phyloP scores from a whole-genome alignment of 1,140 invertebrate genomes.

The Drosophila repletoides region DNA sequence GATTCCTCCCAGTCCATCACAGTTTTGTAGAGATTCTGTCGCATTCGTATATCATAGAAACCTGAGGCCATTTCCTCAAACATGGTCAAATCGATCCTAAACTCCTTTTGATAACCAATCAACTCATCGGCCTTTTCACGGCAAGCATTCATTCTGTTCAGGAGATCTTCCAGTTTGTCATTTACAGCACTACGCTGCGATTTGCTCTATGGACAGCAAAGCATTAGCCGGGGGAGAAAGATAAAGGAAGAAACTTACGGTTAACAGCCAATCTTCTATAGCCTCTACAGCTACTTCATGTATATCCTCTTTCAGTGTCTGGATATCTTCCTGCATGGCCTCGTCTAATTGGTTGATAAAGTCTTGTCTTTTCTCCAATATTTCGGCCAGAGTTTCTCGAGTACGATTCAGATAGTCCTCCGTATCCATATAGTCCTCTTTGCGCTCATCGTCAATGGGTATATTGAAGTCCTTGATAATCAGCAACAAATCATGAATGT shows the following conservation, averaged over 20 bases:
- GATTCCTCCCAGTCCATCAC: constrained; percentile 87
- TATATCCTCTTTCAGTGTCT: constrained; percentile 83
- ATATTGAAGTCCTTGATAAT: constrained; percentile 89
- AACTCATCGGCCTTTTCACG: constrained; percentile 87
- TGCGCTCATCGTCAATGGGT: constrained; percentile 85
- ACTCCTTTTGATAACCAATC: constrained; percentile 87
- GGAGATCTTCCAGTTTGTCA: constrained; percentile 85
- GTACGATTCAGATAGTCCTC: constrained; percentile 83
- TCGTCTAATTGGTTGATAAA: constrained; percentile 84
- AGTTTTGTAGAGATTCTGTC: constrained; percentile 90
- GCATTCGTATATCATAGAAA: constrained; percentile 89
- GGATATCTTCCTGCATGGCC: constrained; percentile 84
- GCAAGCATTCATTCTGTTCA: constrained; percentile 85
- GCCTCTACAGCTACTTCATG: constrained; percentile 83
- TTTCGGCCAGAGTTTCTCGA: constrained; percentile 80
- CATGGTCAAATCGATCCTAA: constrained; percentile 90
- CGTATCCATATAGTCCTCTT: constrained; percentile 85
- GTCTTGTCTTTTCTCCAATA: constrained; percentile 83
- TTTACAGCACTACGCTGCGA: constrained; percentile 87
- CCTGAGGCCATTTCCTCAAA: constrained; percentile 91
- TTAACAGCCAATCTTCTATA: constrained; percentile 54
- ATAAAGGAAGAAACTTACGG: constrained; percentile 35
- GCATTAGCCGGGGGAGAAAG: background rate
- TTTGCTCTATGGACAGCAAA: constrained; percentile 15
- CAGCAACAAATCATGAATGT: constrained; percentile 88